Evolutionary conservation across 2,113 vertebrate species (phyloP).

Genomic region (Fulmarus glacialis): DNA sequence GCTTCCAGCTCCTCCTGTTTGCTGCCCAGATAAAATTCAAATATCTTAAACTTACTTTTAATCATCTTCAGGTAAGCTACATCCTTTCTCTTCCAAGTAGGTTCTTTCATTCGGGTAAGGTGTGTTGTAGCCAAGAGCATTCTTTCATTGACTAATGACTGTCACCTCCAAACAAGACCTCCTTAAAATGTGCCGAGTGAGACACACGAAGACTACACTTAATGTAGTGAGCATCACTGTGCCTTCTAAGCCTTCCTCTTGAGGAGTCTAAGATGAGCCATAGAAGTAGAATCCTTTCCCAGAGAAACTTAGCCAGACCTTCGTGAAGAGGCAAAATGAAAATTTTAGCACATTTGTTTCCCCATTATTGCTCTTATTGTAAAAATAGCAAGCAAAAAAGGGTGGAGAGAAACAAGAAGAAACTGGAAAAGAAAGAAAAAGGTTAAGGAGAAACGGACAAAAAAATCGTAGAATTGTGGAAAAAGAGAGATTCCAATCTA

Average conservation of each 20-base stretch:
- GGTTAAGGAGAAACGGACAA: neutral
- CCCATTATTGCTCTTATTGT: neutral
- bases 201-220: neutral
- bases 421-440: neutral
- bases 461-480: neutral
- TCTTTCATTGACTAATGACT: neutral
- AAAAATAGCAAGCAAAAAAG: neutral
- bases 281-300: neutral
- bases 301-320: neutral
- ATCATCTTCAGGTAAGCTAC: neutral
- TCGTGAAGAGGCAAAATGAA: neutral
- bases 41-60: neutral
- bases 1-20: no score
- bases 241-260: neutral
- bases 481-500: neutral
- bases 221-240: neutral
- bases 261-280: neutral
- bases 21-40: neutral
- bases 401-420: neutral
- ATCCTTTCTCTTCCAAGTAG: neutral
- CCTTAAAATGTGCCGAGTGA: neutral
- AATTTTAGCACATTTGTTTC: neutral
- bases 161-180: neutral
- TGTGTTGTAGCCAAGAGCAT: neutral
- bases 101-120: neutral